phyloP scores from a whole-genome alignment of 1,140 invertebrate genomes.

The Drosophila burlai region DNA sequence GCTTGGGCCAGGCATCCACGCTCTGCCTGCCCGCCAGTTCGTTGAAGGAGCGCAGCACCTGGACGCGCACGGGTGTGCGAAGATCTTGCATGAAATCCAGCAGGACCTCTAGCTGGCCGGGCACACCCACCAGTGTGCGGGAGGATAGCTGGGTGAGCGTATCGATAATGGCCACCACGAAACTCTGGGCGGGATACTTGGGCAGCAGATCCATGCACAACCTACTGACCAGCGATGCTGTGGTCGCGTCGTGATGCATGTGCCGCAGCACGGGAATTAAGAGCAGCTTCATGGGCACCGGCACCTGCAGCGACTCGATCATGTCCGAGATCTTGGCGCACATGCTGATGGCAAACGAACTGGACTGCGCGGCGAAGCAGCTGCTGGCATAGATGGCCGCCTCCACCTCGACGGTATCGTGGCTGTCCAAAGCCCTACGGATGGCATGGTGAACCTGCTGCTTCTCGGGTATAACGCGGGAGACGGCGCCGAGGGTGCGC shows the following conservation, averaged over 20 bases:
- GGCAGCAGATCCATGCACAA: conserved; percentile 93
- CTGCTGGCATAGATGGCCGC: conserved; percentile 97
- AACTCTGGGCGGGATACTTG: conserved; percentile 95
- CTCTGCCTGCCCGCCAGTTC: conserved; percentile 90
- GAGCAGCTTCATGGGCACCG: conserved; percentile 95
- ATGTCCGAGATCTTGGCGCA: conserved; percentile 98
- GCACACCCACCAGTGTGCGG: conserved; percentile 95
- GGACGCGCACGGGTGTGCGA: conserved; percentile 90
- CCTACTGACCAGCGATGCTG: conserved; percentile 92
- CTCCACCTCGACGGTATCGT: conserved; percentile 97
- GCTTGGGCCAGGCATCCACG: conserved; percentile 93
- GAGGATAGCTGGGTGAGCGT: conserved; percentile 95
- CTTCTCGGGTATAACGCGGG: conserved; percentile 95
- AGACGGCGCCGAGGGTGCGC: conserved; percentile 95
- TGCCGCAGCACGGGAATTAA: conserved; percentile 96
- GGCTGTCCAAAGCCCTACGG: conserved; percentile 95
- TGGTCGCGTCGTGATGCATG: conserved; percentile 96
- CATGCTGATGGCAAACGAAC: conserved; percentile 97
- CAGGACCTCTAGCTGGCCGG: conserved; percentile 91
- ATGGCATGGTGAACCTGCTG: conserved; percentile 98
- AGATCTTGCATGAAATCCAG: conserved; percentile 87
- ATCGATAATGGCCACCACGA: conserved; percentile 94
- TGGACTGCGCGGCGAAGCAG: conserved; percentile 96
- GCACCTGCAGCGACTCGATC: conserved; percentile 96
- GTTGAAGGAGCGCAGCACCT: conserved; percentile 91